phyloP scores from a whole-genome alignment of 2,113 vertebrate genomes.

The Parus major region DNA sequence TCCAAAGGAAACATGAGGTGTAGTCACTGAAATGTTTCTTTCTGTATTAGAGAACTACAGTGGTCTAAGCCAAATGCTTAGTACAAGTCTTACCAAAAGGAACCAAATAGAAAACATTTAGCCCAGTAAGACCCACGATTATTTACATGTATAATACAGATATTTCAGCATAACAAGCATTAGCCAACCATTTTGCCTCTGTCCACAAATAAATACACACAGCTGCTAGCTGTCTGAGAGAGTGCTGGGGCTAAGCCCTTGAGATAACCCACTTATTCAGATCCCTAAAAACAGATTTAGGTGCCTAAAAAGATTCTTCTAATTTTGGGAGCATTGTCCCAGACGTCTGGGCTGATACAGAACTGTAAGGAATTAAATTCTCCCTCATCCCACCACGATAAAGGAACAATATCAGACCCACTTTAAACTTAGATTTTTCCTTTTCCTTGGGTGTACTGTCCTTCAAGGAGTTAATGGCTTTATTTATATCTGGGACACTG shows the following conservation, averaged over 20 bases:
- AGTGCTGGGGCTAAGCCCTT: not conserved
- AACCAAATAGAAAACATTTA: not conserved
- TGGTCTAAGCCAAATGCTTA: not conserved
- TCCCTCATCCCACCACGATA: not conserved
- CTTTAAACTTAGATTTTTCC: not conserved
- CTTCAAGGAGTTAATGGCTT: not conserved
- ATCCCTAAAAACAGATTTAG: not conserved
- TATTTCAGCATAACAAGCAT: not conserved
- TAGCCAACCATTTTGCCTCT: not conserved
- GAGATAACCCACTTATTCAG: not conserved
- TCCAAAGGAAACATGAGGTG: not conserved
- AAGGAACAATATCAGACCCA: not conserved
- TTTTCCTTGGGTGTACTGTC: not conserved
- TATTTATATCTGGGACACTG: not conserved
- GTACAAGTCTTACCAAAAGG: not conserved
- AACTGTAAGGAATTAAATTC: not conserved
- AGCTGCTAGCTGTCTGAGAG: not conserved
- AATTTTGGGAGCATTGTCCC: not conserved
- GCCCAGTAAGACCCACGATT: not conserved
- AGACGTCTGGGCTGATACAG: not conserved
- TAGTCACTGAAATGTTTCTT: not conserved
- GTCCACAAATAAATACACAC: not conserved
- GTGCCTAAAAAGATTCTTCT: not conserved
- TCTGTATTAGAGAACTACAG: not conserved
- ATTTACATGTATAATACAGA: not conserved